These are phyloP conservation scores for Cavia porcellus DNA, from an alignment of 2,113 vertebrate genomes.

Conservation along the genomic window DNA sequence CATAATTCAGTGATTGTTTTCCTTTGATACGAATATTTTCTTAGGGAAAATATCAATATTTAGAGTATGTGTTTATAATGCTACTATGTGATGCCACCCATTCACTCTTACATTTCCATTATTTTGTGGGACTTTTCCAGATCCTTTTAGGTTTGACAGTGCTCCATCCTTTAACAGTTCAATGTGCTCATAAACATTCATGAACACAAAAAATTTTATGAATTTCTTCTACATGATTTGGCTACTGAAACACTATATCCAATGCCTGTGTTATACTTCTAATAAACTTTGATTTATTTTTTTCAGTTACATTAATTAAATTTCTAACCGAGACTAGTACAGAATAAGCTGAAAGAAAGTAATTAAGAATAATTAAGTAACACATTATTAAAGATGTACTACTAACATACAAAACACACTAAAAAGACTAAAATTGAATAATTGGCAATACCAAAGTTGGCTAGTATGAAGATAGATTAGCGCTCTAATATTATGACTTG, in stretches of 20 bases:
- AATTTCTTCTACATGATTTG: neutral
- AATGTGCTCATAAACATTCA: neutral
- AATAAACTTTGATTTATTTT: neutral
- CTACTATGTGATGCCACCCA: neutral
- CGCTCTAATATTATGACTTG: neutral
- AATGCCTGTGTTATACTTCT: neutral
- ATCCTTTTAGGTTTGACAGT: neutral
- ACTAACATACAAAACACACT: no score
- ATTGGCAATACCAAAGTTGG: neutral
- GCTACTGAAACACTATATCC: neutral
- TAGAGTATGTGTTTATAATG: neutral
- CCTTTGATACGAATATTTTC: neutral
- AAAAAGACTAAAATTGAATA: neutral
- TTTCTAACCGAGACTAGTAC: neutral
- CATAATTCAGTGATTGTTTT: neutral
- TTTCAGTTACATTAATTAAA: neutral
- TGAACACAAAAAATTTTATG: neutral
- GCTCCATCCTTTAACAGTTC: neutral
- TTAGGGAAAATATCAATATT: neutral
- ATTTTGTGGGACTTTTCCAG: neutral
- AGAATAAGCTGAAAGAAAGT: neutral
- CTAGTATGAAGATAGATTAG: neutral
- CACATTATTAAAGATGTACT: neutral
- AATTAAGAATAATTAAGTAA: constrained; percentile 3
- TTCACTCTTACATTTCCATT: neutral